Evolutionary conservation across 2,113 vertebrate species (phyloP).

Genomic region (Thamnophis sirtalis): DNA sequence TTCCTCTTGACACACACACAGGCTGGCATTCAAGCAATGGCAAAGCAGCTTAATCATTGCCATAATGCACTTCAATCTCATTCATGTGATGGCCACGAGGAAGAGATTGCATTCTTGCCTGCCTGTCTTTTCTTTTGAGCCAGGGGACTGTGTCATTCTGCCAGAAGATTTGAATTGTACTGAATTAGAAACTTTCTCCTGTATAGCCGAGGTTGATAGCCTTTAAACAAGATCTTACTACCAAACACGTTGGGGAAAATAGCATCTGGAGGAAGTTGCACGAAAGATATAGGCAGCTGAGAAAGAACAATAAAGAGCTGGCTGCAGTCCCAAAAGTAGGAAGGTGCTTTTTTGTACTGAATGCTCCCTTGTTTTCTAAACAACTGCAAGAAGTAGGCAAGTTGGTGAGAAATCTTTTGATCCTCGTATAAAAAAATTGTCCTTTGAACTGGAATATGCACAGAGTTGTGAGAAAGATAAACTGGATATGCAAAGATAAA

Average conservation of each 20-base stretch:
- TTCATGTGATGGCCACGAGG: slow-evolving; percentile 60
- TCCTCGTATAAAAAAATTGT: not conserved
- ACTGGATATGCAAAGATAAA: not conserved
- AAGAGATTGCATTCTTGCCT: slow-evolving; percentile 47
- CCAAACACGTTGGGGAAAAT: slow-evolving; percentile 9
- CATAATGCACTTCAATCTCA: slow-evolving; percentile 50
- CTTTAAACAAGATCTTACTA: slow-evolving; percentile 26
- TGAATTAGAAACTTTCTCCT: slow-evolving; percentile 35
- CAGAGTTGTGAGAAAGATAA: not conserved
- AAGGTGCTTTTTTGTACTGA: not conserved
- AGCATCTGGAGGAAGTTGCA: not conserved
- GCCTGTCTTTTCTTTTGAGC: not conserved
- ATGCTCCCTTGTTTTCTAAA: not conserved
- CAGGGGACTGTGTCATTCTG: slow-evolving; percentile 25
- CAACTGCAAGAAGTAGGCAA: not conserved
- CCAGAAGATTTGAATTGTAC: slow-evolving; percentile 43
- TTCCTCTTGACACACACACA: not conserved
- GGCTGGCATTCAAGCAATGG: slow-evolving; percentile 2
- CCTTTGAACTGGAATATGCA: not conserved
- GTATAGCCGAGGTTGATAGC: not conserved
- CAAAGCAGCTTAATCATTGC: slow-evolving; percentile 45
- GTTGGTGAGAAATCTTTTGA: not conserved
- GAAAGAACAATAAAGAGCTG: not conserved
- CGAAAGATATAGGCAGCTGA: not conserved
- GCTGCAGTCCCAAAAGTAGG: not conserved